These are phyloP conservation scores for Rhynchophorus ferrugineus DNA, from an alignment of 1,140 invertebrate species.

Conservation along the genomic window DNA sequence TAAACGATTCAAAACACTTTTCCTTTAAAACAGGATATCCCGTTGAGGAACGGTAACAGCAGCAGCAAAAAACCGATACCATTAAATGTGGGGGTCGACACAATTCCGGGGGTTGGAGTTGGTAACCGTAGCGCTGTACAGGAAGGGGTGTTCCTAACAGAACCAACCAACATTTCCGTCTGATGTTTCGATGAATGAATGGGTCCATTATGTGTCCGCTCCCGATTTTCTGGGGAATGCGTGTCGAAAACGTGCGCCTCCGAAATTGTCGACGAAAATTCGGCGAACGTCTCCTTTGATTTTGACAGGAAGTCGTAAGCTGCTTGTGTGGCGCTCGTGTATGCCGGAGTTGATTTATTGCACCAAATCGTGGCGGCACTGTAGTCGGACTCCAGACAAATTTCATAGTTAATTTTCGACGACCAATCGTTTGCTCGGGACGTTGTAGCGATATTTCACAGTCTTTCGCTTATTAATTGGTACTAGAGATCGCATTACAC, in stretches of 20 bases:
- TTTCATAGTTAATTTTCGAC: too few relatives aligned
- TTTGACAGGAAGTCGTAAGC: constrained; percentile 13
- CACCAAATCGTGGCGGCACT: too few relatives aligned
- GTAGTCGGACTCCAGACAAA: too few relatives aligned
- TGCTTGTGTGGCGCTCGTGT: constrained; percentile 8
- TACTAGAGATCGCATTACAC: too few relatives aligned
- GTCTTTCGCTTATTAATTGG: too few relatives aligned
- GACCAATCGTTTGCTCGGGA: too few relatives aligned
- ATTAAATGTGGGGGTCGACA: too few relatives aligned
- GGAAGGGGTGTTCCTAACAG: constrained; percentile 14
- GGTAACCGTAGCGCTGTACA: background rate
- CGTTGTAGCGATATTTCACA: too few relatives aligned
- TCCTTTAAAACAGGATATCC: constrained; percentile 13
- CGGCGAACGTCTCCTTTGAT: constrained; percentile 11
- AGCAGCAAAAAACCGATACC: too few relatives aligned
- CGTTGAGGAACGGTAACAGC: constrained; percentile 8
- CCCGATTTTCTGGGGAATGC: background rate
- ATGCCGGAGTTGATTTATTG: background rate
- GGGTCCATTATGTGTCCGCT: constrained; percentile 2
- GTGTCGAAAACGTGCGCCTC: constrained; percentile 10
- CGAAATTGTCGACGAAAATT: constrained; percentile 7
- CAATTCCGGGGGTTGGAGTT: background rate
- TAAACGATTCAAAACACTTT: too few relatives aligned
- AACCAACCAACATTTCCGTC: constrained; percentile 4
- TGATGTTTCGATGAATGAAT: background rate